Evolutionary conservation across 2,888 invertebrate genomes (phyloP), one percentile per base, ranked within the genome.

Genomic region (Ypsolopha scabrella): DNA sequence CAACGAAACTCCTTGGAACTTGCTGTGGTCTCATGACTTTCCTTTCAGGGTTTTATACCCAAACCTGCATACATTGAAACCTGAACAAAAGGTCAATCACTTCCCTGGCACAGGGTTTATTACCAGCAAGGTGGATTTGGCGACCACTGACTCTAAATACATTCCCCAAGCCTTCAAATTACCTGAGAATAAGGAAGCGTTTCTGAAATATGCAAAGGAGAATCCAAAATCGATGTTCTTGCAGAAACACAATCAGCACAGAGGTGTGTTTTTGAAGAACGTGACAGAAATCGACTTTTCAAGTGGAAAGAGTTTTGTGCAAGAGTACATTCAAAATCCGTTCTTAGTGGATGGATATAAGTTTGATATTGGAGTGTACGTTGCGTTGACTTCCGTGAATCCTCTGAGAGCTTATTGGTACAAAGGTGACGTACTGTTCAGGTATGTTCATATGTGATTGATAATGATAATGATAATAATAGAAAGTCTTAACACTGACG

Each of bases 321-420:
- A 98, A 70, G 94, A 97, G 74, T 99, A 93, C 73, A 88, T 99
- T 24, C 91, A 93, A 59, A 93, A 91, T 57, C 98, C 98, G 6
- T 91, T 94, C 61, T 85, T 99, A 13, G 93, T 99, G 3, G 96
- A 96, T 72, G 96, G 96, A 1, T 91, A 95, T 74, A 98, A 97
- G 83, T 99, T 99, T 78, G 99, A 99, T 79, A 94, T 99, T 72
- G 98, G 99, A 7, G 91, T 99, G 53, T 99, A 99, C 70, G 94
- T 95, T 0, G 92, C 94, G 0, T 81, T 99, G 14, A 98, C 97
- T 0, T 98, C 97, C 0, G 88, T 98, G 1, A 90, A 96, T 75
- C 99, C 99, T 0, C 78, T 99, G 24, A 87, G 97, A 58, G 90
- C 94, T 1, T 99, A 98, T 70, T 92, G 93, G 64, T 95, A 96